These are phyloP conservation scores for Macrosteles quadrilineatus DNA, from an alignment of 1,140 invertebrate genomes.

Conservation along the genomic window DNA sequence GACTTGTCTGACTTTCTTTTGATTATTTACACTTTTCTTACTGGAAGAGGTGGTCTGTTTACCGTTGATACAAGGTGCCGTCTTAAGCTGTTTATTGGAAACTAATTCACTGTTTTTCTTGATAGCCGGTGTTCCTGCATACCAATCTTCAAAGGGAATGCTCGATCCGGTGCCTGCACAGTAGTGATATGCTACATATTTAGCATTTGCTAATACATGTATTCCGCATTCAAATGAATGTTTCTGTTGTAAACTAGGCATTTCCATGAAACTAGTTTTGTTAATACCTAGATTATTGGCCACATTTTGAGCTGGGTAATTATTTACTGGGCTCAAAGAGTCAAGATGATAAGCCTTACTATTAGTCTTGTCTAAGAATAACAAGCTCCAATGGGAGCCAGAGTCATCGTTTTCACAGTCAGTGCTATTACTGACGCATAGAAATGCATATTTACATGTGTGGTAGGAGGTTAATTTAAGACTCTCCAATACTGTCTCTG, in stretches of 20 bases:
- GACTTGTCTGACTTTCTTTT: too few species aligned
- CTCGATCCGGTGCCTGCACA: background rate
- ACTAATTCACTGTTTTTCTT: too few species aligned
- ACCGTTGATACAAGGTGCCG: too few species aligned
- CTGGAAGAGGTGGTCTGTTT: too few species aligned
- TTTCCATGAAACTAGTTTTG: background rate
- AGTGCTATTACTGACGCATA: background rate
- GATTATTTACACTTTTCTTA: too few species aligned
- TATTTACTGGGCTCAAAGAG: background rate
- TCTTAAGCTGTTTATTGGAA: too few species aligned
- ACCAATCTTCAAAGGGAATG: background rate
- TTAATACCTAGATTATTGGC: background rate
- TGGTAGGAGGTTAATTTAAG: background rate
- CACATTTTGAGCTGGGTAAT: background rate
- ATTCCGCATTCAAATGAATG: background rate
- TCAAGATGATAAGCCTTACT: background rate
- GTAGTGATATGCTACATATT: background rate
- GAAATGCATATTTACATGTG: background rate
- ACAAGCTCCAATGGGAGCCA: background rate
- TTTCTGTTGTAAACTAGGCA: background rate
- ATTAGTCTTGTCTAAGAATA: background rate
- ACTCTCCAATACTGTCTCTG: background rate
- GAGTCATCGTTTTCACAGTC: background rate
- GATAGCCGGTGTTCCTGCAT: background rate
- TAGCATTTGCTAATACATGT: background rate